Base-by-base conservation (phyloP, 30 jellyfish, hydroid and myxozoan species). In the Aurelia sp. region DNA sequence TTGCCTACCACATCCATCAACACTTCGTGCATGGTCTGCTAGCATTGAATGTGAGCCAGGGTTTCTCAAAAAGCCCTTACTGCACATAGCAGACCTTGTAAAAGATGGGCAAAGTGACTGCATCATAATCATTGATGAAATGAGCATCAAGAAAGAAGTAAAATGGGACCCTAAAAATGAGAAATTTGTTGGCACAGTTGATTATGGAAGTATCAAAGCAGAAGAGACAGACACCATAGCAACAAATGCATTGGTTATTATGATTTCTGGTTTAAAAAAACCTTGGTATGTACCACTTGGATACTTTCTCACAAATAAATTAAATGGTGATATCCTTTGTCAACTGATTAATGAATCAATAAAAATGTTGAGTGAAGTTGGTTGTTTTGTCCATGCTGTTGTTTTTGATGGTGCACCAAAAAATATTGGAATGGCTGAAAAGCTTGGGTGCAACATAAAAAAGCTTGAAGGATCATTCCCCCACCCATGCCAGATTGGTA, bases 351-450 rank as follows among this genome's bases (percentile, higher is more conserved):
- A 35, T 5, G 81, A 72, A 47, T 79, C 81, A n/a, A 59, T 72
- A 7, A 71, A 33, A 27, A 40, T 52, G 53, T 31, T 72, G 10
- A 85, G 69, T 52, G 88, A 85, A 57, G 47, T 19, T 15, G 89
- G 89, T 64, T 61, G 24, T 67, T 20, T n/a, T 11, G 63, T 44
- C 13, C 91, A 81, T 50, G 79, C 80, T 16, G 87, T 84, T 13
- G 80, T 71, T 9, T 70, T 84, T 84, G 87, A 84, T 72, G 88
- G 93, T 53, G 87, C 87, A 53, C 65, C 87, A 69, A 84, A 71
- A 68, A 84, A 75, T 52, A 60, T 68, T 51, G 80, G 76, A 5
- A 81, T 81, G 91, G 91, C 91, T 16, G 50, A 72, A 41, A 84
- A 58, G 44, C 87, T 70, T 44, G 87, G 88, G 18, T 69, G 87